Evolutionary conservation across 2,113 vertebrate genomes (phyloP), one percentile per base, ranked within the genome.

Genomic region (Xiphophorus hellerii): DNA sequence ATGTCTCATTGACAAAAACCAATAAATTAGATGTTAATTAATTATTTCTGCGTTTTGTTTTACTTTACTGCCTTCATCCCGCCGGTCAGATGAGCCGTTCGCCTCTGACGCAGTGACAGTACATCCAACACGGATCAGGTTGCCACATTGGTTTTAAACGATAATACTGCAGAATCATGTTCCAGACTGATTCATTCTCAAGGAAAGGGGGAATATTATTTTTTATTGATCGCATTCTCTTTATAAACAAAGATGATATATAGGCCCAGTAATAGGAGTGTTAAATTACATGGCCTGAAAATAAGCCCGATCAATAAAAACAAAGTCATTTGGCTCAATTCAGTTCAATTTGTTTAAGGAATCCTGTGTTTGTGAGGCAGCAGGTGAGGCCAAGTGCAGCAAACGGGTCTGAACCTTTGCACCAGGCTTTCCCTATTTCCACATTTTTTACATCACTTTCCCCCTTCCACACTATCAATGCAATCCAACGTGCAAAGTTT

Each of bases 181-280:
- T 87, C 82, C 88, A 70, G 78, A 71, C 66, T 15, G 84, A 84
- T 87, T 90, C 80, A 83, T 83, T 88, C 78, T 82, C 83, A 84
- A 86, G 84, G 70, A 70, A 69, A 77, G 64, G 71, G 80, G 64
- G 69, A 11, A 72, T 77, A 86, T 81, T 89, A 84, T 87, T 84
- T 87, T 80, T 33, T 73, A 88, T 90, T 22, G 88, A 90, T 88
- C 76, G 48, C 20, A 39, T 62, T 78, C 70, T 82, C 87, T 88
- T 87, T 81, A 87, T 89, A 88, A 92, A 89, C 89, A 88, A 80
- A 91, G 85, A 85, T 90, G 89, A 89, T 88, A 69, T 88, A 91
- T 83, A 80, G 85, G 82, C 76, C 33, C 17, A 64, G 86, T 90
- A 86, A 90, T 83, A 62, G 71, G 63, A 44, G 85, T 81, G 86